Percentiles rank a stretch among this genome's conserved stretches.
These are phyloP conservation scores for Lepidocyrtinus sp. DNA, from an alignment of 2,888 invertebrate genomes.

Conservation along the genomic window DNA sequence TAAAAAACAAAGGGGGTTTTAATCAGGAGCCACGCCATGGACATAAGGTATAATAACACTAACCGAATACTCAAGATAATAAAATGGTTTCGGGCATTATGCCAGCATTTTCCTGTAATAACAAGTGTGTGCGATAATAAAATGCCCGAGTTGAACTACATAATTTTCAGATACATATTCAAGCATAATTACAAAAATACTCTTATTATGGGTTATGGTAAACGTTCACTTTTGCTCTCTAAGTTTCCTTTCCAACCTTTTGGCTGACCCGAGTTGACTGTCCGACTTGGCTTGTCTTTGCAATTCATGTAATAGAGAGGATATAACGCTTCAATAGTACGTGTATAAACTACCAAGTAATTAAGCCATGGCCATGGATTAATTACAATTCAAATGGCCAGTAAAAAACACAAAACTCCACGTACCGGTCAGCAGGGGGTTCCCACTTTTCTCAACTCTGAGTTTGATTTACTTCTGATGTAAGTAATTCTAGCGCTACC, in stretches of 20 bases:
- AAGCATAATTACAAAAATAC: conserved; percentile 25
- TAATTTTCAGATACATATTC: not conserved
- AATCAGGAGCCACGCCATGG: conserved; percentile 2
- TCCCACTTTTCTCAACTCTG: conserved; percentile 34
- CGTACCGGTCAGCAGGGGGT: conserved; percentile 48
- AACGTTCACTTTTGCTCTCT: conserved; percentile 23
- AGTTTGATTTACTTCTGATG: conserved; percentile 8
- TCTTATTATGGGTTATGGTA: conserved; percentile 34
- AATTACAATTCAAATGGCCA: conserved; percentile 47
- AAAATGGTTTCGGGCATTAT: too few species aligned
- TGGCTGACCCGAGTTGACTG: not conserved
- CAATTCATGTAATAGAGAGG: too few species aligned
- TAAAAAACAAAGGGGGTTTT: conserved; percentile 3
- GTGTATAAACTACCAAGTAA: too few species aligned
- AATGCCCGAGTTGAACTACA: not conserved
- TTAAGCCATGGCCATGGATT: conserved; percentile 49
- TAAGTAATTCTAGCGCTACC: not conserved
- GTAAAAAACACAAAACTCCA: conserved; percentile 42
- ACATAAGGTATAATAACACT: conserved; percentile 3
- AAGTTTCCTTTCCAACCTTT: not conserved
- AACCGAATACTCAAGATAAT: conserved; percentile 12
- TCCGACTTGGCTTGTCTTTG: too few species aligned
- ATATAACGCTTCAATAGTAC: too few species aligned
- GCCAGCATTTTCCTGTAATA: too few species aligned
- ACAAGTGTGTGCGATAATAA: not conserved